phyloP scores from a whole-genome alignment of 2,797 vertebrate genomes.

The Paramormyrops hopkinsi region DNA sequence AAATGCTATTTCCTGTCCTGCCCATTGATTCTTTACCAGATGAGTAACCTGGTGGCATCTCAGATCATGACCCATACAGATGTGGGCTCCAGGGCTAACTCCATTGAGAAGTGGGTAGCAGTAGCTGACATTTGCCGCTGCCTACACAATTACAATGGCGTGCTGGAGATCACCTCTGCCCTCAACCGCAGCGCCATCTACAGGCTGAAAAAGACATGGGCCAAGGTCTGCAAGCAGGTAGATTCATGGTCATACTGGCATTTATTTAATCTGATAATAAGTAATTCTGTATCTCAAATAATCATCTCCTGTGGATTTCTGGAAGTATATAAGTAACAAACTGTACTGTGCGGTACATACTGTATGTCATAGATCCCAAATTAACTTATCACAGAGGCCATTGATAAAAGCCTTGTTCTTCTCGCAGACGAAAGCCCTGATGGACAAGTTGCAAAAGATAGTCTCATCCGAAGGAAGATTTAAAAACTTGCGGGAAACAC shows the following conservation, averaged over 20 bases:
- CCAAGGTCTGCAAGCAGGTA: slow-evolving; percentile 89
- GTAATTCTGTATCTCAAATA: not conserved
- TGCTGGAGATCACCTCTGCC: slow-evolving; percentile 90
- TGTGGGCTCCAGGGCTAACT: slow-evolving; percentile 74
- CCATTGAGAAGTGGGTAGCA: slow-evolving; percentile 91
- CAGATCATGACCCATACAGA: slow-evolving; percentile 92
- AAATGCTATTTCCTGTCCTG: not conserved
- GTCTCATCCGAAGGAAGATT: slow-evolving; percentile 94
- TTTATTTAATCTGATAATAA: not conserved
- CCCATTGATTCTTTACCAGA: slow-evolving; percentile 50
- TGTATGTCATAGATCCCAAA: not conserved
- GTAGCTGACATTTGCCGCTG: slow-evolving; percentile 91
- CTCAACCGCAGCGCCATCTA: slow-evolving; percentile 94
- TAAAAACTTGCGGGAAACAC: slow-evolving; percentile 95
- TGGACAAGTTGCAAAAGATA: slow-evolving; percentile 93
- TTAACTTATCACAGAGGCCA: not conserved
- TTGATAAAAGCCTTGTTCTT: slow-evolving; percentile 18
- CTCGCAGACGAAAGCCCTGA: slow-evolving; percentile 81
- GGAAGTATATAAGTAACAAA: not conserved
- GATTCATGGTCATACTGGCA: slow-evolving; percentile 20
- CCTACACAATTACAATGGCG: slow-evolving; percentile 88
- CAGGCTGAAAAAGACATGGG: slow-evolving; percentile 92
- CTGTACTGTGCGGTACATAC: not conserved
- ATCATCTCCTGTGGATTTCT: not conserved
- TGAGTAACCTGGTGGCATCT: slow-evolving; percentile 95